phyloP scores from a whole-genome alignment of 37 sponge, comb jelly and placozoan species.

The Halichondria panicea region DNA sequence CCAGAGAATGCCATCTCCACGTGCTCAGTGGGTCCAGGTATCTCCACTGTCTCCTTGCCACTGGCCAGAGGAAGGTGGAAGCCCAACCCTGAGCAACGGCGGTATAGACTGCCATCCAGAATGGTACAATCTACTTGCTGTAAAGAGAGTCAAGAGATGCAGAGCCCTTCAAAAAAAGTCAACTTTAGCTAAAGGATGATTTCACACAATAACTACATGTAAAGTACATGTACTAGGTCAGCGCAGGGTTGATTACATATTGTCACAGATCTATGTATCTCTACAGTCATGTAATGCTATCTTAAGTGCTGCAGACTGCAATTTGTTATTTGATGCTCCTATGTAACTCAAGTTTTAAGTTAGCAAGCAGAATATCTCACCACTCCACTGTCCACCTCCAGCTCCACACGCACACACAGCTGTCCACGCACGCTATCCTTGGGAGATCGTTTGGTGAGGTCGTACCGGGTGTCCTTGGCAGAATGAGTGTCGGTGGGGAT shows the following conservation, averaged over 20 bases:
- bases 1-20: conserved; percentile 79
- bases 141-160: not conserved
- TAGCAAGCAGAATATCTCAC: too few relatives aligned
- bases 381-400: conserved; percentile 7
- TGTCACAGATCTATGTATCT: too few relatives aligned
- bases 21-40: conserved; percentile 79
- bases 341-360: too few relatives aligned
- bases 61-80: conserved; percentile 61
- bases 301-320: too few relatives aligned
- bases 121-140: not conserved
- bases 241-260: too few relatives aligned
- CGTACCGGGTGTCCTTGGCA: conserved; percentile 32
- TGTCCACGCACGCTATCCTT: conserved; percentile 41
- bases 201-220: too few relatives aligned
- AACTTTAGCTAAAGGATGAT: too few relatives aligned
- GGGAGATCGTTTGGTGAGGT: conserved; percentile 17
- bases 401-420: not conserved
- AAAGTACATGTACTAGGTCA: too few relatives aligned
- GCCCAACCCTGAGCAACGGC: conserved; percentile 3
- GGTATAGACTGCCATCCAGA: conserved; percentile 28
- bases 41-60: conserved; percentile 35
- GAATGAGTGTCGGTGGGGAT: conserved; percentile 4
- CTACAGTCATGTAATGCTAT: too few relatives aligned
- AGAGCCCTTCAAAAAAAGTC: not conserved
- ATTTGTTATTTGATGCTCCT: too few relatives aligned